These are phyloP conservation scores for Pachyramphus minor DNA, from an alignment of 2,113 vertebrate genomes.

Conservation along the genomic window DNA sequence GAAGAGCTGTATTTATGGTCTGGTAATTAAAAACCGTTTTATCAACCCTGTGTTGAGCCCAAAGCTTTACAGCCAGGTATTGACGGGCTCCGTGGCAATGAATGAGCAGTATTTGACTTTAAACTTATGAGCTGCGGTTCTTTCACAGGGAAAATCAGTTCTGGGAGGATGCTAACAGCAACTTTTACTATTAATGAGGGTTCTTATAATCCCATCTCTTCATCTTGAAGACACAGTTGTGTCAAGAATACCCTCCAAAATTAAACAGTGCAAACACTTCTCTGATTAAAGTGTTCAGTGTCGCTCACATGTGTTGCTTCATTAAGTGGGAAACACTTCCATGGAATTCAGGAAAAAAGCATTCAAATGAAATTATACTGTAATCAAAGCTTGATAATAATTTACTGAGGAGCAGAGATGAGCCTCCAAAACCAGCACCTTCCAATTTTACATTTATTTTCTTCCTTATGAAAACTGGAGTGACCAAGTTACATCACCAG, in stretches of 20 bases:
- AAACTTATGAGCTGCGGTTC: slow-evolving; percentile 83
- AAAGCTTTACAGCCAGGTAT: slow-evolving; percentile 79
- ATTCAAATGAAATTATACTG: background rate
- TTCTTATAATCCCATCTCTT: slow-evolving; percentile 30
- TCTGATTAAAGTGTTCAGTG: slow-evolving; percentile 56
- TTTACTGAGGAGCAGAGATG: background rate
- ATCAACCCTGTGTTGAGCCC: slow-evolving; percentile 78
- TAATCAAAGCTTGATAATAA: background rate
- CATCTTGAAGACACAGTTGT: slow-evolving; percentile 27
- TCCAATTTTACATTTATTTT: background rate
- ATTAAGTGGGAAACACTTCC: slow-evolving; percentile 10
- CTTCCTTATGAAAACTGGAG: background rate
- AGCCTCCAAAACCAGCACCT: background rate
- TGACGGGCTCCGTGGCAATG: slow-evolving; percentile 76
- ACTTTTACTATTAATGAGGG: slow-evolving; percentile 72
- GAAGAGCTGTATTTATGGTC: slow-evolving; percentile 84
- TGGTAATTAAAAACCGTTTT: slow-evolving; percentile 98
- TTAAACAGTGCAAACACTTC: slow-evolving; percentile 24
- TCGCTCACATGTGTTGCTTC: background rate
- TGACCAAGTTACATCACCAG: background rate
- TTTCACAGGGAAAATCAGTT: slow-evolving; percentile 69
- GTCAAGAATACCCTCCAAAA: slow-evolving; percentile 48
- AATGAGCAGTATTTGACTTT: slow-evolving; percentile 84
- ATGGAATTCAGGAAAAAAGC: background rate
- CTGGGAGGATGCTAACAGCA: slow-evolving; percentile 56